Percentiles rank a stretch among this genome's conserved stretches.
These are phyloP conservation scores for Rhegmatorhina hoffmannsi DNA, from an alignment of 2,113 vertebrate species.

Conservation along the genomic window DNA sequence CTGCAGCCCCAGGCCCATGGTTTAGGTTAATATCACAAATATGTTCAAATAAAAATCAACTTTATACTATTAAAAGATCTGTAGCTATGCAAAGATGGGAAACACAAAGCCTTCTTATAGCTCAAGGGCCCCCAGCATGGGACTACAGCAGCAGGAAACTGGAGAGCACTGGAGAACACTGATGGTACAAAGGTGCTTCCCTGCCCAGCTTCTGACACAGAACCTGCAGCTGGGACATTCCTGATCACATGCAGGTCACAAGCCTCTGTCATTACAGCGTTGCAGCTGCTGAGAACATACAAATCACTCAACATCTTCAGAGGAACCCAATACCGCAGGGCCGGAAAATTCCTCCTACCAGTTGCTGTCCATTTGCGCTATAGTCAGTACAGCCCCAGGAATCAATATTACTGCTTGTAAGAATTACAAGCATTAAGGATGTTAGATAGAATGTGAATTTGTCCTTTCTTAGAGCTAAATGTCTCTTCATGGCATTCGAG, in stretches of 20 bases:
- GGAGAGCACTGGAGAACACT: background rate
- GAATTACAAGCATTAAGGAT: slow-evolving; percentile 13
- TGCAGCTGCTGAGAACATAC: background rate
- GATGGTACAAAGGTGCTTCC: background rate
- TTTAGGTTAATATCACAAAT: background rate
- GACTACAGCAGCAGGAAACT: background rate
- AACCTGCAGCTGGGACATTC: background rate
- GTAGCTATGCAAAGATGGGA: background rate
- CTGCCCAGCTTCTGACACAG: background rate
- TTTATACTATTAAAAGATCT: background rate
- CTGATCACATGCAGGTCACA: background rate
- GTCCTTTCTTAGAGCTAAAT: background rate
- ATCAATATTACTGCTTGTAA: slow-evolving; percentile 13
- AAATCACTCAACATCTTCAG: background rate
- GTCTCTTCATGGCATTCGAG: background rate
- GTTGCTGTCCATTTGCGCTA: background rate
- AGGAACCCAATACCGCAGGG: background rate
- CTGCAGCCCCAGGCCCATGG: background rate
- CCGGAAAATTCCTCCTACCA: background rate
- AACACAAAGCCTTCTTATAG: background rate
- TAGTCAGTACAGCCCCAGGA: background rate
- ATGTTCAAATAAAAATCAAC: background rate
- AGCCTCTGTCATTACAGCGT: background rate
- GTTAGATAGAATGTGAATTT: background rate
- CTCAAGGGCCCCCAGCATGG: background rate